Conservation (phyloP, 1,140 invertebrate species). For the Orchesella cincta region DNA sequence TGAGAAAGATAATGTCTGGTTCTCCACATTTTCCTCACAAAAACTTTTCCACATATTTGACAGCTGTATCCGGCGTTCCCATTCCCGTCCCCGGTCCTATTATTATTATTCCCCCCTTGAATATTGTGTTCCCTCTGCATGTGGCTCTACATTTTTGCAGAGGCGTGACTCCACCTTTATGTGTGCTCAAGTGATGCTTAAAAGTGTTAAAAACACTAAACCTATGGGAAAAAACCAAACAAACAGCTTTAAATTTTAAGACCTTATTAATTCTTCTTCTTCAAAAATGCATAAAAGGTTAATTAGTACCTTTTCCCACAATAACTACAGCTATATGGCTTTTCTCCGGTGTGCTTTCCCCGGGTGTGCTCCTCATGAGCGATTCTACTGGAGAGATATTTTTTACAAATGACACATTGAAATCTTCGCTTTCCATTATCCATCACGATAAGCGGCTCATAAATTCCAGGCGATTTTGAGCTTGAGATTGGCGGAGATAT, state of each 20-base stretch:
- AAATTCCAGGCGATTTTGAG: conserved; percentile 1
- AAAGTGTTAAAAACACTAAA: conserved; percentile 7
- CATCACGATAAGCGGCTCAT: conserved; percentile 18
- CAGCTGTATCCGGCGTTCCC: not conserved
- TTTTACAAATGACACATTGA: conserved; percentile 16
- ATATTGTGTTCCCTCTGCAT: conserved; percentile 11
- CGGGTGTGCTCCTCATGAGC: conserved; percentile 15
- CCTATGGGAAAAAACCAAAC: too few relatives aligned
- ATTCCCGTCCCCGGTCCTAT: not conserved
- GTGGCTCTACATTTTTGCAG: conserved; percentile 3
- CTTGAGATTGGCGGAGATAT: not conserved
- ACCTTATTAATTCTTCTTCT: too few relatives aligned
- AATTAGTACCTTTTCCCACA: conserved; percentile 14
- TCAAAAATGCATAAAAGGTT: too few relatives aligned
- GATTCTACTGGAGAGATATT: not conserved
- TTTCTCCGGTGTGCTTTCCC: conserved; percentile 18
- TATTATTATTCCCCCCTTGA: not conserved
- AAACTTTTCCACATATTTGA: conserved; percentile 1
- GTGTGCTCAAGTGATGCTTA: conserved; percentile 13
- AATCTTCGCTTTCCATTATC: conserved; percentile 17
- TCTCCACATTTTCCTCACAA: conserved; percentile 23
- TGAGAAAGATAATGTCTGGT: conserved; percentile 18
- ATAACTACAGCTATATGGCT: conserved; percentile 2
- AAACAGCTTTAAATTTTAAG: too few relatives aligned
- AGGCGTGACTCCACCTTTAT: not conserved